Percentiles rank a stretch among this genome's conserved stretches.
Evolutionary conservation across 2,113 vertebrate genomes (phyloP).

Genomic region (Anser brachyrhynchus): DNA sequence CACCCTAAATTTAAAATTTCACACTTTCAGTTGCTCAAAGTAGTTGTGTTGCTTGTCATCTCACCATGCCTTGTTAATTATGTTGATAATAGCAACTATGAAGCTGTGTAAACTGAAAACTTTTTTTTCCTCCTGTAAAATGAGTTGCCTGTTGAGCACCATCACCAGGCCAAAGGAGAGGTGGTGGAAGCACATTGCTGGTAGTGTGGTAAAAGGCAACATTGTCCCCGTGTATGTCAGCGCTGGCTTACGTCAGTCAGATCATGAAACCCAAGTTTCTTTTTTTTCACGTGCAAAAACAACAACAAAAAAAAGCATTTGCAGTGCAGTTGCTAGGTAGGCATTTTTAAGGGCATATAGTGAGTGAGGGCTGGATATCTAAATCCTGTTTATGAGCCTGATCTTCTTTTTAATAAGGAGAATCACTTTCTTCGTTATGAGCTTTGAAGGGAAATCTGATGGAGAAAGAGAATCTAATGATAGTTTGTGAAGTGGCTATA

Average conservation of each 20-base stretch:
- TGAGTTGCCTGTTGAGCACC: background rate
- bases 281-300: background rate
- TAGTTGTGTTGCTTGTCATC: background rate
- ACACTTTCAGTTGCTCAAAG: background rate
- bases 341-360: background rate
- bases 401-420: background rate
- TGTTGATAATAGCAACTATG: background rate
- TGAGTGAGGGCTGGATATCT: background rate
- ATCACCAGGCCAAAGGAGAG: background rate
- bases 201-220: background rate
- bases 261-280: background rate
- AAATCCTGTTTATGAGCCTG: background rate
- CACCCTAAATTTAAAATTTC: background rate
- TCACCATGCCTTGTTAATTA: background rate
- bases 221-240: background rate
- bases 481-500: background rate
- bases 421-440: background rate
- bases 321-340: background rate
- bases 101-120: background rate
- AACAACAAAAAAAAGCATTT: background rate
- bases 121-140: fast-evolving
- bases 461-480: background rate
- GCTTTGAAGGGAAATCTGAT: background rate
- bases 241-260: background rate
- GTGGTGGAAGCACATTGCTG: background rate